Base-by-base conservation (phyloP, 2,797 vertebrate genomes). In the Muscicapa comitata region DNA sequence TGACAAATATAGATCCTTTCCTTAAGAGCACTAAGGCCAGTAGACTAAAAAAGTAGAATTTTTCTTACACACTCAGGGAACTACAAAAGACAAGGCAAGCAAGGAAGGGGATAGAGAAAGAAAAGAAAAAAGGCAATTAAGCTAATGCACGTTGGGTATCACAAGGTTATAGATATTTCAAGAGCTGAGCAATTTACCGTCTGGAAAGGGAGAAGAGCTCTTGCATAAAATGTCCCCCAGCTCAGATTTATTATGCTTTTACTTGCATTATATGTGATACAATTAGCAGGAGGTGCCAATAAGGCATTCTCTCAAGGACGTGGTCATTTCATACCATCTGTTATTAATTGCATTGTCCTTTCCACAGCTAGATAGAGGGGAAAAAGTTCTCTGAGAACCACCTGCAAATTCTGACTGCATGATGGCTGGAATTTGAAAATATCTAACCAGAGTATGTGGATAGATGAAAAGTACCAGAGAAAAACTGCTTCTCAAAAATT, bases 211-310 rank as follows among this genome's bases (percentile, higher is more conserved):
- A 98, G 98, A 98, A 98, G 98, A 98, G 97, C 96, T 98, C 98
- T 98, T 98, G 98, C 98, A 98, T 99, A 99, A 99, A 99, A 98
- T 98, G 98, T 98, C 98, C 98, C 95, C 95, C 93, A 96, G 94
- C 98, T 97, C 97, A 98, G 98, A 99, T 99, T 99, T 99, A 99
- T 99, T 98, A 99, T 98, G 99, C 99, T 99, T 99, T 99, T 99
- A 99, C 98, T 99, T 98, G 98, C 97, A 97, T 98, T 99, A 98
- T 99, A 98, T 98, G 98, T 98, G 98, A 99, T 99, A 98, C 98
- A 99, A 99, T 99, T 99, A 99, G 98, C 97, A 96, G 97, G 97
- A 98, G 98, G 98, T 99, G 98, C 98, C 99, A 99, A 99, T 98
- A 98, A 98, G 98, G 96, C 98, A 80, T 98, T 98, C 96, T 98